Percentiles rank a stretch among this genome's conserved stretches.
Conservation (phyloP, 1,140 invertebrate genomes). For the Macrotrachela quadricornifera region DNA sequence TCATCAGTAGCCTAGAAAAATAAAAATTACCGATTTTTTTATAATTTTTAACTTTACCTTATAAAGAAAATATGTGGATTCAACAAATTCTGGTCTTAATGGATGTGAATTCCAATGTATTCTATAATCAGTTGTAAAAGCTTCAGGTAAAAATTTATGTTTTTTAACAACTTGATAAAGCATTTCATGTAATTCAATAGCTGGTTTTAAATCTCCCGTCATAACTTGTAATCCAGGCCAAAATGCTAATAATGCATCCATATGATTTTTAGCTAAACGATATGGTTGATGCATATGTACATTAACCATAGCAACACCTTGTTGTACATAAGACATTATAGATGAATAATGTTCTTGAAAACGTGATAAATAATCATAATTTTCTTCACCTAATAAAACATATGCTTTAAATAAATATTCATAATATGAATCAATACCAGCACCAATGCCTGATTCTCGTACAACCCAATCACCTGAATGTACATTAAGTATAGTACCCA, state of each 20-base stretch:
- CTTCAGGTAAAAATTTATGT: slow-evolving; percentile 87
- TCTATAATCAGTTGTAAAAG: slow-evolving; percentile 35
- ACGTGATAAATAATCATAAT: slow-evolving; percentile 47
- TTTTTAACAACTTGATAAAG: slow-evolving; percentile 77
- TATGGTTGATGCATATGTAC: slow-evolving; percentile 92
- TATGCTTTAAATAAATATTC: slow-evolving; percentile 88
- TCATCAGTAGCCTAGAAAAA: slow-evolving; percentile 54
- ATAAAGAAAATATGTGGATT: slow-evolving; percentile 90
- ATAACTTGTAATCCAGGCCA: slow-evolving; percentile 69
- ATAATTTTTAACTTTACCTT: slow-evolving; percentile 15
- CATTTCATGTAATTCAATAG: slow-evolving; percentile 70
- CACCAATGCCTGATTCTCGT: slow-evolving; percentile 78
- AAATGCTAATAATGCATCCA: slow-evolving; percentile 88
- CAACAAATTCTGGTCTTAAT: slow-evolving; percentile 81
- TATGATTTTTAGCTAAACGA: slow-evolving; percentile 80
- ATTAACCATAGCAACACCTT: slow-evolving; percentile 43
- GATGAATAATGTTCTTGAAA: slow-evolving; percentile 85
- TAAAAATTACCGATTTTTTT: too few species aligned
- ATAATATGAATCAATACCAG: slow-evolving; percentile 94
- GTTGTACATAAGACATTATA: slow-evolving; percentile 35
- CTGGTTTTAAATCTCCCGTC: slow-evolving; percentile 78
- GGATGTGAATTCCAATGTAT: slow-evolving; percentile 96
- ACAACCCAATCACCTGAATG: slow-evolving; percentile 89
- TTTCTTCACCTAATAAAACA: slow-evolving; percentile 48
- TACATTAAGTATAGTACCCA: slow-evolving; percentile 36